A percentile compares a stretch with the other conserved stretches of the same genome.
Evolutionary conservation across 2,113 vertebrate genomes (phyloP).

Genomic region (Bos taurus): ARS-UCD2.0 NC_037351.1:9464501-9465000

Average conservation of each 20-base stretch:
- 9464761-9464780: neutral
- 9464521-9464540: neutral
- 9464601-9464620: neutral
- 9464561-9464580: neutral
- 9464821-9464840: neutral
- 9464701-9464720: neutral
- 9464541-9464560: neutral
- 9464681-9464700: neutral
- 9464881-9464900: neutral
- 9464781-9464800: neutral
- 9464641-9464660: neutral
- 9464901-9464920: neutral
- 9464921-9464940: neutral
- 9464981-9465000: neutral
- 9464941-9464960: neutral
- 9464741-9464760: neutral
- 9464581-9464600: neutral
- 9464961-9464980: neutral
- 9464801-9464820: neutral
- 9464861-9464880: neutral
- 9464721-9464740: neutral
- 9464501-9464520: neutral
- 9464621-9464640: neutral
- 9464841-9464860: neutral
- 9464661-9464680: neutral